Base-by-base conservation (phyloP, 2,888 invertebrate species). In the Microchrysa polita region DNA sequence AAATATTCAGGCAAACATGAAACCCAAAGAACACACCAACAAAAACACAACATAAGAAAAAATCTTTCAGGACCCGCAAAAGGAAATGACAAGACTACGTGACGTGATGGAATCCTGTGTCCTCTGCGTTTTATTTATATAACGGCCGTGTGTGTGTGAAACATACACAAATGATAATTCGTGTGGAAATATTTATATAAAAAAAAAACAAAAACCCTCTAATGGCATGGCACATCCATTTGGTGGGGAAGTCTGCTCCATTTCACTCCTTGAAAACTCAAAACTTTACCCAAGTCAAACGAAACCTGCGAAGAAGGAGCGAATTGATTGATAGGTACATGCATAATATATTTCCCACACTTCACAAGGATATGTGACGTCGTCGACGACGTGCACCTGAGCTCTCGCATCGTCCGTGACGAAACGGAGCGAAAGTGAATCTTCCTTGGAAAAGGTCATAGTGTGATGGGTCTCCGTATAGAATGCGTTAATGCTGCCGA, bases 101-200 rank as follows among this genome's bases (percentile, higher is more conserved):
- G 53, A 53, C 16, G 16, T n/a, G 16, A 16, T 16, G 5, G 12
- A n/a, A n/a, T n/a, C 16, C n/a, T n/a, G n/a, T n/a, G n/a, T n/a
- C n/a, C n/a, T n/a, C n/a, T n/a, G n/a, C n/a, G n/a, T n/a, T n/a
- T n/a, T n/a, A n/a, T n/a, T n/a, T n/a, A n/a, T 16, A 16, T 53
- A 53, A 53, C 16, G 9, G 16, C 53, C 53, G n/a, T n/a, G n/a
- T n/a, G 53, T 53, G n/a, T n/a, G n/a, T n/a, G 16, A 53, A 53
- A 53, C 53, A 53, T 16, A 53, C n/a, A n/a, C 53, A 53, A 53
- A 53, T 53, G n/a, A n/a, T n/a, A n/a, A 53, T 53, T 53, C 42
- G n/a, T n/a, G 53, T n/a, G 16, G 16, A n/a, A n/a, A 16, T 12
- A 7, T n/a, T 7, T 7, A n/a, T n/a, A n/a, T n/a, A n/a, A 16